Conservation (phyloP, 1,140 invertebrate genomes). For the Diorhabda elongata region DNA sequence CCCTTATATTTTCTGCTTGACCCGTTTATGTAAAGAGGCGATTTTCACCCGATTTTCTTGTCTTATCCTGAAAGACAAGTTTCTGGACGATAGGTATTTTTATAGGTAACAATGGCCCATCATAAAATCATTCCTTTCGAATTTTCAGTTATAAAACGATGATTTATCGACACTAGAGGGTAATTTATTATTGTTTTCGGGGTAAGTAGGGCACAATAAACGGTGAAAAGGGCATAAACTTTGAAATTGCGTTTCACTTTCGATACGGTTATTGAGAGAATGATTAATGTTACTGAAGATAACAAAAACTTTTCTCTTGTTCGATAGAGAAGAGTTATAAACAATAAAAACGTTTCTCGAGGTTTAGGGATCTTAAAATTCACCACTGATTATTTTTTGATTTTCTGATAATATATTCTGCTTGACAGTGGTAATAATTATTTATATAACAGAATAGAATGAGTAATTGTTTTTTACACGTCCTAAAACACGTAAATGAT, state of each 20-base stretch:
- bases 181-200: constrained; percentile 28
- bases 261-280: not conserved
- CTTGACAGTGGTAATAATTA: no score
- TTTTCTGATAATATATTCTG: no score
- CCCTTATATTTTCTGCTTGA: no score
- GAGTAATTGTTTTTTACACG: no score
- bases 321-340: not conserved
- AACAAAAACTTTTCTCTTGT: not conserved
- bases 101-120: constrained; percentile 42
- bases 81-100: constrained; percentile 41
- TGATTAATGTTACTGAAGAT: not conserved
- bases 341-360: not conserved
- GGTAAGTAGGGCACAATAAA: constrained; percentile 14
- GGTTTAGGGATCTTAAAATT: no score
- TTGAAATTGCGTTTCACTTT: constrained; percentile 5
- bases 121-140: constrained; percentile 37
- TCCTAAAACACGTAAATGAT: no score
- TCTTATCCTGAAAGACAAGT: constrained; percentile 35
- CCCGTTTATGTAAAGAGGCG: not conserved
- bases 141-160: constrained; percentile 35
- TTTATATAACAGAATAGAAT: no score
- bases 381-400: no score
- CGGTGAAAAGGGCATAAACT: constrained; percentile 7
- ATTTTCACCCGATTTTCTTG: constrained; percentile 36
- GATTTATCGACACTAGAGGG: constrained; percentile 39